Evolutionary conservation across 2,113 vertebrate genomes (phyloP).

Genomic region (Burhinus oedicnemus): DNA sequence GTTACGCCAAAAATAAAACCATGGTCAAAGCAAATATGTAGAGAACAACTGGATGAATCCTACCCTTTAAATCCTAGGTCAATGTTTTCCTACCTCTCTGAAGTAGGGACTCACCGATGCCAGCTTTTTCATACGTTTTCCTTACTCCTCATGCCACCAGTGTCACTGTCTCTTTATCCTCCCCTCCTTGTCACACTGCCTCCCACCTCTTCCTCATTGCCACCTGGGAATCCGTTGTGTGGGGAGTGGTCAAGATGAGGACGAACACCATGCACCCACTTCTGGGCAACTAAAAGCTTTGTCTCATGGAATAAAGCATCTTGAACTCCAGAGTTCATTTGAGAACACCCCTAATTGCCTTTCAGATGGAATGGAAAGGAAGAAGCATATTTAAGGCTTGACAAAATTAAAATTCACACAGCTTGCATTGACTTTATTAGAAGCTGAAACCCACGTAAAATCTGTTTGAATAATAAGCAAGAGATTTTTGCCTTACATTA

Average conservation of each 20-base stretch:
- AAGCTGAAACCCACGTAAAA: not conserved
- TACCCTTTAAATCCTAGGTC: not conserved
- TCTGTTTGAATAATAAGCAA: not conserved
- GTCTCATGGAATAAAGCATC: not conserved
- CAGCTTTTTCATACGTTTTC: not conserved
- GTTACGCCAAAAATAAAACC: not conserved
- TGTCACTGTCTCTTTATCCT: not conserved
- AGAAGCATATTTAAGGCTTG: not conserved
- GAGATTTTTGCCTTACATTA: not conserved
- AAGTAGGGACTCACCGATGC: not conserved
- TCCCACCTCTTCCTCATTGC: not conserved
- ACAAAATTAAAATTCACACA: not conserved
- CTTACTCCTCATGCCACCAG: not conserved
- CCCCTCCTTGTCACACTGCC: not conserved
- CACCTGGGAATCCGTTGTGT: not conserved
- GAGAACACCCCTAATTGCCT: not conserved
- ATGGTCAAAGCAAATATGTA: rapidly evolving
- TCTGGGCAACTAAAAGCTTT: not conserved
- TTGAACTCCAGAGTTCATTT: not conserved
- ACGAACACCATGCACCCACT: not conserved
- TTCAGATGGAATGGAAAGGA: not conserved
- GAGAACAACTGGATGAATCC: not conserved
- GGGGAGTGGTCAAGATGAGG: not conserved
- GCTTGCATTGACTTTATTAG: not conserved
- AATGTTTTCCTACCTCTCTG: not conserved